Evolutionary conservation across 2,888 invertebrate species (phyloP), one percentile per base, ranked within the genome.

Genomic region (Megalurothrips usitatus): DNA sequence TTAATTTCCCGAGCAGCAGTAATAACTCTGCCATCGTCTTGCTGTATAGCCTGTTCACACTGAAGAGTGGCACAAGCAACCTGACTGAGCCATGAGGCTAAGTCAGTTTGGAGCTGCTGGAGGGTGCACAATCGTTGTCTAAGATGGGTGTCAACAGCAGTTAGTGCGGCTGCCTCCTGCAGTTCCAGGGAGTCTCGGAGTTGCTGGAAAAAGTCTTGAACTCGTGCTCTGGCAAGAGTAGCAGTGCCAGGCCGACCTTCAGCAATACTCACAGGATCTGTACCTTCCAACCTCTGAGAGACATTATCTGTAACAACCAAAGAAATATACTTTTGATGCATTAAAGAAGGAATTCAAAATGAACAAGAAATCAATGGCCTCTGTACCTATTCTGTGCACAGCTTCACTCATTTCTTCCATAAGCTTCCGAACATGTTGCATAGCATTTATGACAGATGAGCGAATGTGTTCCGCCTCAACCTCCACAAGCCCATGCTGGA

Each of bases 391-490:
- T 84, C 87, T 88, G 68, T 89, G 87, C 17, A 88, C 88, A 6
- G 89, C 88, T 83, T 90, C 89, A 81, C 87, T 87, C 84, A 90
- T 88, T 83, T 89, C 89, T 84, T 90, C 89, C 84, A 89, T 88
- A 83, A 90, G 89, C 80, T 88, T 88, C 48, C 88, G 88, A 85
- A 90, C 88, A 82, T 89, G 88, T 80, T 88, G 88, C n/a, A 90
- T 86, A 17, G 89, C 89, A 82, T 86, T 87, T 11, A 87, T 85
- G 11, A 90, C 88, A 8, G 88, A 87, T 28, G 87, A 86, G 58
- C 90, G 86, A n/a, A 90, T 87, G 83, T 87, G 88, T 83, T 90
- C 90, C n/a, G 90, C 90, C 84, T 91, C 90, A 8, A 88, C 87
- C 84, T 91, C 90, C 79, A 91, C 86, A 82, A 90, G 85, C 2